Evolutionary conservation across 2,797 vertebrate species (phyloP).

Genomic region (Botia almorhae): DNA sequence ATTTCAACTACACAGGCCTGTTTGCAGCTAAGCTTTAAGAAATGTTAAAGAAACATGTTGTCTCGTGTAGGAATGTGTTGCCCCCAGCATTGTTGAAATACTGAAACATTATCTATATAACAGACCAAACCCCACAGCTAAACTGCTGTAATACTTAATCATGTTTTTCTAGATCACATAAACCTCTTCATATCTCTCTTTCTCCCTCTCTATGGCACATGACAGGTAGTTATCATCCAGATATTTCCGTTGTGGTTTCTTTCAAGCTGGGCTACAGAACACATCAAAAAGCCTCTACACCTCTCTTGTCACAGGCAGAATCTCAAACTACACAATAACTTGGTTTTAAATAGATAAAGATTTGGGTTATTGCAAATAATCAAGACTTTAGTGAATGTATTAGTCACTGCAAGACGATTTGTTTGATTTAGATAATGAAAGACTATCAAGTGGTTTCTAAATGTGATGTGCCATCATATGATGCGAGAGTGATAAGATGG

Average conservation of each 20-base stretch:
- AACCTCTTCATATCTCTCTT: neutral
- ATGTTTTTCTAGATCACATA: conserved; percentile 15
- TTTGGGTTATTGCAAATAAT: neutral
- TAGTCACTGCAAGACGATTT: neutral
- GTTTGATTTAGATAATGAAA: neutral
- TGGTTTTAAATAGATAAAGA: no score
- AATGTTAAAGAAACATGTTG: neutral
- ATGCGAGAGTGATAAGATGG: neutral
- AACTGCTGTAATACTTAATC: neutral
- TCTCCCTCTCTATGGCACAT: neutral
- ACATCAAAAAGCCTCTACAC: conserved; percentile 24
- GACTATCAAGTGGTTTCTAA: neutral
- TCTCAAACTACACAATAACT: neutral
- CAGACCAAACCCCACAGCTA: neutral
- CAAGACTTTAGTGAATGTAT: neutral
- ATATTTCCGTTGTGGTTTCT: conserved; percentile 38
- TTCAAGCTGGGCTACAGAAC: conserved; percentile 31
- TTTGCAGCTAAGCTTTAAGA: neutral
- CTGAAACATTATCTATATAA: conserved; percentile 2
- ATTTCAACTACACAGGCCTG: neutral
- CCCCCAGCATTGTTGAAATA: conserved; percentile 18
- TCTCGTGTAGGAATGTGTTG: conserved; percentile 5
- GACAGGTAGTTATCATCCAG: conserved; percentile 29
- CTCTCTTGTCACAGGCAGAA: neutral
- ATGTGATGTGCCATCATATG: neutral